phyloP scores from a whole-genome alignment of 2,113 vertebrate genomes.

The Cathartes aura region DNA sequence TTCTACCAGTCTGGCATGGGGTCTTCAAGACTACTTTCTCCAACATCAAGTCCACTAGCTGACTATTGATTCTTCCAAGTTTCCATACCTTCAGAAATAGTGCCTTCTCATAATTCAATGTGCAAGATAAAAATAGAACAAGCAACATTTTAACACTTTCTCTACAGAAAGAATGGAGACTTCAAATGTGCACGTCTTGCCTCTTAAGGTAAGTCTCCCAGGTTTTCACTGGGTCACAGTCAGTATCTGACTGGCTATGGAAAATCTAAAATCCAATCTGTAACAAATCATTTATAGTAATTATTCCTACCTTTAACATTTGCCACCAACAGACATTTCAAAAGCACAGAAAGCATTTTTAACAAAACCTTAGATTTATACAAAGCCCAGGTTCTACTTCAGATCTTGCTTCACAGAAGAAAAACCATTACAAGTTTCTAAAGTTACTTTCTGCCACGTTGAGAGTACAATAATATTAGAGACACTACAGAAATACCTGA shows the following conservation, averaged over 20 bases:
- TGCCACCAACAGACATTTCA: neutral
- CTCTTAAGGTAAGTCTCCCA: neutral
- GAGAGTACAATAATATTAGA: neutral
- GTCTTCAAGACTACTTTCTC: neutral
- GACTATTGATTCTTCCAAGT: neutral
- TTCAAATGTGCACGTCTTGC: neutral
- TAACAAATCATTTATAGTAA: neutral
- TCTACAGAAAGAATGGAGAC: neutral
- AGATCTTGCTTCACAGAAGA: neutral
- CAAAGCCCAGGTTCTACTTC: neutral
- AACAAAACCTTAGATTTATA: neutral
- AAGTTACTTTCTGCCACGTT: neutral
- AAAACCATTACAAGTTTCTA: neutral
- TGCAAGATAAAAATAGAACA: neutral
- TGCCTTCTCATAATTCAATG: neutral
- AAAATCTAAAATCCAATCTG: slow-evolving; percentile 3
- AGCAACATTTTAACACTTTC: neutral
- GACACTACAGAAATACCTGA: neutral
- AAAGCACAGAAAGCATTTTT: neutral
- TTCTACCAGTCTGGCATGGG: neutral
- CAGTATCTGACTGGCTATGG: neutral
- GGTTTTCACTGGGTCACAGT: neutral
- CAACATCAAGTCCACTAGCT: neutral
- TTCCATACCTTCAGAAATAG: neutral
- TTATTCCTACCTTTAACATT: neutral